Evolutionary conservation across 92 coral and sea anemone species (phyloP), one percentile per base, ranked within the genome.

Genomic region (Muricea muricata): DNA sequence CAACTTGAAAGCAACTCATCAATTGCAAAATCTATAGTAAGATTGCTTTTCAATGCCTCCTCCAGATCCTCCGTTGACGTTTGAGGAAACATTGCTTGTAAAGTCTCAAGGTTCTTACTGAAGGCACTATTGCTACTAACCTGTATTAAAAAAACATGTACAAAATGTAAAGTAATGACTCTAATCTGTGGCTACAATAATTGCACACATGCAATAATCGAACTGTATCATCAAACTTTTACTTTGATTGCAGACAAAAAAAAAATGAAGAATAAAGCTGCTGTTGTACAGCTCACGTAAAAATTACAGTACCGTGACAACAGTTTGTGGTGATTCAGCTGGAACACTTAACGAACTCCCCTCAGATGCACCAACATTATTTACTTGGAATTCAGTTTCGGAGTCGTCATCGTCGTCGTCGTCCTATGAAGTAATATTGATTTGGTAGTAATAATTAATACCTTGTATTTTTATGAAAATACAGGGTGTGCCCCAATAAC

Each of bases 1-100:
- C n/a, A 46, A 47, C 45, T 23, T 6, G 75, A 68, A 23, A 75
- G 48, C 1, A 75, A n/a, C 23, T 75, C 80, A 20, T 75, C 42
- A 46, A 75, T 75, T 18, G 80, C 80, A 45, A 46, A 75, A 15
- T 75, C 80, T 23, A 75, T 46, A 5, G 30, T 75, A 0, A 75
- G 34, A 26, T 75, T 75, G 55, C 63, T 75, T 11, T 8, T 46
- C 25, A 75, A 42, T 17, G 80, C 63, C 30, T 23, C 61, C 55
- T 75, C 80, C 28, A 75, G 20, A 50, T 25, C 32, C 24, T 46
- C 80, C 14, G 6, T 65, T 46, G 80, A 30, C 12, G 61, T 48
- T 4, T 46, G 39, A 25, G 80, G 80, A 42, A 75, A 75, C 61
- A 75, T 75, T 50, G 63, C 61, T 21, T 75, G 61, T 25, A 46